A percentile compares a stretch with the other conserved stretches of the same genome.
These are phyloP conservation scores for Xestia sexstrigata DNA, from an alignment of 2,888 invertebrate species.

Conservation along the genomic window DNA sequence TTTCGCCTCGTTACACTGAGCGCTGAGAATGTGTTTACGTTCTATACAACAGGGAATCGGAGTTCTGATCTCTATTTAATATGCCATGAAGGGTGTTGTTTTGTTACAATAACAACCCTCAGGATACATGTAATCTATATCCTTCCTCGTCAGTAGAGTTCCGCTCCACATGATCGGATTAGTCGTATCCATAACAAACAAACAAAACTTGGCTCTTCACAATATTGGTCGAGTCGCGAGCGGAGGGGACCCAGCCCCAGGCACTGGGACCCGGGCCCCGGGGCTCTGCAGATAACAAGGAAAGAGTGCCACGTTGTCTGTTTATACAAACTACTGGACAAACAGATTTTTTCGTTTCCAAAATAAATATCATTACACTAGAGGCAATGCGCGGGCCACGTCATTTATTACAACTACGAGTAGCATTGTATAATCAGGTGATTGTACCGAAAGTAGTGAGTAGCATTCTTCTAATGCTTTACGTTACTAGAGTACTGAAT, in stretches of 20 bases:
- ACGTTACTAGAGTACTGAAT: too few species aligned
- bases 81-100: background rate
- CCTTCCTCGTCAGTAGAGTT: background rate
- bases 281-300: background rate
- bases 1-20: background rate
- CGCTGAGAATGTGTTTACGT: conserved; percentile 7
- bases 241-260: too few species aligned
- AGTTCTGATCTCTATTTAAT: conserved; percentile 16
- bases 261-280: background rate
- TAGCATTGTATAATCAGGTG: background rate
- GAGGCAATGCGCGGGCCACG: background rate
- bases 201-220: conserved; percentile 4
- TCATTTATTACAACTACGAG: background rate
- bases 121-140: background rate
- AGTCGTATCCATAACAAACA: conserved; percentile 7
- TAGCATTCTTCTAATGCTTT: background rate
- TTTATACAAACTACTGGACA: background rate
- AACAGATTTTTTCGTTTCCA: conserved; percentile 6
- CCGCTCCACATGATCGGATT: background rate
- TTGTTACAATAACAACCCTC: background rate
- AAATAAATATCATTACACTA: background rate
- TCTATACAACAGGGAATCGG: background rate
- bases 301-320: background rate
- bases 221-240: background rate
- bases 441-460: background rate